Evolutionary conservation across 2,113 vertebrate species (phyloP).

Genomic region (Rhinolophus sinicus): DNA sequence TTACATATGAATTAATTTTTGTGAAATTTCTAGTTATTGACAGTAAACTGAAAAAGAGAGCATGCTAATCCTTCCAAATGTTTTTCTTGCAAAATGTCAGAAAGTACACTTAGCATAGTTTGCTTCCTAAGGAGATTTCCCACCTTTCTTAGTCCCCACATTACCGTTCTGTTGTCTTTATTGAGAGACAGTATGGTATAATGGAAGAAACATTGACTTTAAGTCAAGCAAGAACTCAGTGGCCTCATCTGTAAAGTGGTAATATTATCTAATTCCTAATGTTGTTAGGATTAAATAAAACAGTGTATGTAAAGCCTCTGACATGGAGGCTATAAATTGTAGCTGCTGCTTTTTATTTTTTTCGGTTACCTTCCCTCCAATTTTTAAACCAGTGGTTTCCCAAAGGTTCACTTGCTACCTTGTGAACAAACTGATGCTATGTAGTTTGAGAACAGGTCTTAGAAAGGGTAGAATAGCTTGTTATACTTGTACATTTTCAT

Average conservation of each 20-base stretch:
- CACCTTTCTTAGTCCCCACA: neutral
- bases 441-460: neutral
- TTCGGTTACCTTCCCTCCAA: neutral
- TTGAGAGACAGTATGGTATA: neutral
- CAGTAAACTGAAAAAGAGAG: neutral
- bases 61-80: neutral
- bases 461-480: neutral
- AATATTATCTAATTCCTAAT: constrained; percentile 5
- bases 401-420: neutral
- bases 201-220: neutral
- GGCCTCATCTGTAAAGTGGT: neutral
- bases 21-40: neutral
- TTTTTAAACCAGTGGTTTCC: neutral
- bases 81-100: neutral
- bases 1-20: neutral
- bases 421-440: neutral
- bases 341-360: neutral
- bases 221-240: neutral
- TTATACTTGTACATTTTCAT: neutral
- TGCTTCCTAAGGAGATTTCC: neutral
- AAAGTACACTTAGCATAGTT: neutral
- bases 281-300: neutral
- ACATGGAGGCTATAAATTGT: neutral
- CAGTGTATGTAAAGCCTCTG: neutral
- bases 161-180: neutral